These are phyloP conservation scores for Monoplex corrugatus DNA, from an alignment of 2,888 invertebrate genomes.

Conservation along the genomic window DNA sequence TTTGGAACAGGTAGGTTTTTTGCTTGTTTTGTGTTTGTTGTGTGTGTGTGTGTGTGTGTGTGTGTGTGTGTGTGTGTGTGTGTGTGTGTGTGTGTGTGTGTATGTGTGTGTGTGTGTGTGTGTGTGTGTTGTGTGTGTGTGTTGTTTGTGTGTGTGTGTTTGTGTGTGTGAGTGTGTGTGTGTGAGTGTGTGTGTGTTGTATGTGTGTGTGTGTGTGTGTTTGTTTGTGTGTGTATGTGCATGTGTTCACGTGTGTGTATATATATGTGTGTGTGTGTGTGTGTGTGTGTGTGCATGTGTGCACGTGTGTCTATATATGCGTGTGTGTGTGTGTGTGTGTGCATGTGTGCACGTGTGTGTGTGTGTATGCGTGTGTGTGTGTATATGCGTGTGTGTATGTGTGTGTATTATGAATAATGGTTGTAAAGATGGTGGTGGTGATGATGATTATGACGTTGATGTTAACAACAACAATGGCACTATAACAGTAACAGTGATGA, in stretches of 20 bases:
- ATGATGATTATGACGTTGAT: too few relatives aligned
- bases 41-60: not conserved
- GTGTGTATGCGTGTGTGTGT: not conserved
- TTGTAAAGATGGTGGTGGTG: too few relatives aligned
- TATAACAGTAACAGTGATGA: too few relatives aligned
- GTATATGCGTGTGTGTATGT: not conserved
- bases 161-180: not conserved
- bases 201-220: conserved; percentile 30
- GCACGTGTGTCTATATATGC: not conserved
- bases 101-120: not conserved
- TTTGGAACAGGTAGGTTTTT: conserved; percentile 87
- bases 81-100: not conserved
- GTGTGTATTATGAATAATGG: too few relatives aligned
- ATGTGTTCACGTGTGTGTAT: not conserved
- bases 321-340: not conserved
- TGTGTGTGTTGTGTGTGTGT: conserved; percentile 4
- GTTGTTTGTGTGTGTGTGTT: not conserved
- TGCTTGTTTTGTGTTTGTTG: too few relatives aligned
- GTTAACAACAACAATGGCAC: too few relatives aligned
- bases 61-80: not conserved
- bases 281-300: conserved; percentile 26
- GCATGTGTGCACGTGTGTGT: not conserved
- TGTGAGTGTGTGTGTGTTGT: conserved; percentile 25
- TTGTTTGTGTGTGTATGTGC: not conserved
- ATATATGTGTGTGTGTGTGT: not conserved